phyloP scores from a whole-genome alignment of 2,797 vertebrate species.

The Ispidina lecontei region DNA sequence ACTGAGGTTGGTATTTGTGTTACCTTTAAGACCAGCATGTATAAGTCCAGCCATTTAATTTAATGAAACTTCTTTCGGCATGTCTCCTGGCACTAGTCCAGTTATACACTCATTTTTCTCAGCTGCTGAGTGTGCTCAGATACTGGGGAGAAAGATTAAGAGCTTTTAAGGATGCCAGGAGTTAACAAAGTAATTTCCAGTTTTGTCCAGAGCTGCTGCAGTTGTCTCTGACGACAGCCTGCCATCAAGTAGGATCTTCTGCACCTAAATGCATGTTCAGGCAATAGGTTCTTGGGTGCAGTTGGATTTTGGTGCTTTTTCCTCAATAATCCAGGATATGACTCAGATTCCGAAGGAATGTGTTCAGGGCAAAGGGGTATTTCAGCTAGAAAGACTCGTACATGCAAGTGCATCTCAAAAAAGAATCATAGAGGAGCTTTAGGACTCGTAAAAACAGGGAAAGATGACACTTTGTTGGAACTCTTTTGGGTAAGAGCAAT shows the following conservation, averaged over 20 bases:
- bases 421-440: background rate
- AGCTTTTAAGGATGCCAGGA: constrained; percentile 6
- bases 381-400: background rate
- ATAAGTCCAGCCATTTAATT: constrained; percentile 6
- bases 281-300: background rate
- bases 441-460: background rate
- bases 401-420: background rate
- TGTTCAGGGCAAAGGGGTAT: background rate
- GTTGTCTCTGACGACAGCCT: background rate
- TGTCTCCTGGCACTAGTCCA: constrained; percentile 25
- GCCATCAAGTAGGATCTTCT: background rate
- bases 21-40: constrained; percentile 15
- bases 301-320: background rate
- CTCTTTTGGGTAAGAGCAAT: background rate
- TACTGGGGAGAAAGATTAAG: constrained; percentile 27
- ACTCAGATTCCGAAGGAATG: background rate
- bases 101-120: background rate
- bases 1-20: constrained; percentile 22
- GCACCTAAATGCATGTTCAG: background rate
- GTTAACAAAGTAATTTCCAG: background rate
- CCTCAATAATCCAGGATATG: background rate
- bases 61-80: background rate
- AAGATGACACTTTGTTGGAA: background rate
- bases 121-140: constrained; percentile 15
- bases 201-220: background rate